phyloP scores from a whole-genome alignment of 2,113 vertebrate species.

The Dicrurus megarhynchus region DNA sequence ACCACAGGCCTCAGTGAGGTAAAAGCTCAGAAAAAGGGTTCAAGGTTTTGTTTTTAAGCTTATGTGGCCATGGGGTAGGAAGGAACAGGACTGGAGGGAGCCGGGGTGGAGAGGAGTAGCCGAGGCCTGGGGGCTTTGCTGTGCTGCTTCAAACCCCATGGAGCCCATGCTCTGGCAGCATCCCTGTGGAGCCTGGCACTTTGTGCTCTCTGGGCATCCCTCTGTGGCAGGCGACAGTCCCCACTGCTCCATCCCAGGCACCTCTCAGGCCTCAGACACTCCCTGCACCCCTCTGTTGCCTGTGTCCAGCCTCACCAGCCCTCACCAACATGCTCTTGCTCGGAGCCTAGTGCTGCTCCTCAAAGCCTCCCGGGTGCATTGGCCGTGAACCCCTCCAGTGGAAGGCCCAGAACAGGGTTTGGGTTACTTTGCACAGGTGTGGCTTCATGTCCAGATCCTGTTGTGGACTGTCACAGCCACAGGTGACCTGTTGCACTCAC shows the following conservation, averaged over 20 bases:
- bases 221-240: not conserved
- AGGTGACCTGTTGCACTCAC: not conserved
- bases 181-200: no score
- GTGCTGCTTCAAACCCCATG: not conserved
- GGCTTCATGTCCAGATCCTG: not conserved
- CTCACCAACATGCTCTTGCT: not conserved
- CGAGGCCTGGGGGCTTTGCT: not conserved
- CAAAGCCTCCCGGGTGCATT: rapidly evolving
- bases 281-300: not conserved
- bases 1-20: not conserved
- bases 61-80: not conserved
- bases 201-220: not conserved
- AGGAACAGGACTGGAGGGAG: not conserved
- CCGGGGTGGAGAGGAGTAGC: not conserved
- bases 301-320: not conserved
- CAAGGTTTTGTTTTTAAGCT: not conserved
- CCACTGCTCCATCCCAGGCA: not conserved
- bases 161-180: not conserved
- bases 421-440: not conserved
- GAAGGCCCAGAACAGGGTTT: not conserved
- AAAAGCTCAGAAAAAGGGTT: not conserved
- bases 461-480: not conserved
- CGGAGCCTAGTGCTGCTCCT: not conserved
- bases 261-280: rapidly evolving
- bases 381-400: rapidly evolving